Evolutionary conservation across 92 coral and sea anemone genomes (phyloP).

Genomic region (Siderastrea siderea): DNA sequence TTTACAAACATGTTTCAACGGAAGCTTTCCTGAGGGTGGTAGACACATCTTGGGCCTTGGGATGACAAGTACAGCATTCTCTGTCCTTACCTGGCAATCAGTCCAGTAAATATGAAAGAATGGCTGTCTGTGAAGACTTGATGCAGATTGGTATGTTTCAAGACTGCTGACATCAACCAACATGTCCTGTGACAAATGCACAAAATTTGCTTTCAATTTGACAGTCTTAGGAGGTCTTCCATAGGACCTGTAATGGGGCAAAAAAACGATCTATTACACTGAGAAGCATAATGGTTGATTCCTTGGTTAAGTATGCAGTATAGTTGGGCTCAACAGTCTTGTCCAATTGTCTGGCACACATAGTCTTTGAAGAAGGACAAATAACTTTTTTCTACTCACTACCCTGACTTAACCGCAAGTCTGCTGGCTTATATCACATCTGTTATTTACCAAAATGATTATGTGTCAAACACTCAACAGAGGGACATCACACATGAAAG

Average conservation of each 20-base stretch:
- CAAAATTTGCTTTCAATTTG: slow-evolving; percentile 83
- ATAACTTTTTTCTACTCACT: too few relatives aligned
- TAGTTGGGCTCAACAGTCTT: too few relatives aligned
- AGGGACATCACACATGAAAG: too few relatives aligned
- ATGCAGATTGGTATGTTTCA: slow-evolving; percentile 84
- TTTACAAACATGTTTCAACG: too few relatives aligned
- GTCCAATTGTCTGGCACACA: too few relatives aligned
- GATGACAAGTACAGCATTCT: neutral
- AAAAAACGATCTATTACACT: neutral
- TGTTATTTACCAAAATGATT: too few relatives aligned
- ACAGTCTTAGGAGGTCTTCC: slow-evolving; percentile 97
- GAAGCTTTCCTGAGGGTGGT: too few relatives aligned
- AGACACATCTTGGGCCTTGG: neutral
- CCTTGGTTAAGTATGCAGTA: neutral
- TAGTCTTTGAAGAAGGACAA: too few relatives aligned
- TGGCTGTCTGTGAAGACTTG: slow-evolving; percentile 93
- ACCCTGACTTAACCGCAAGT: too few relatives aligned
- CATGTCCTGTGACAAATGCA: slow-evolving; percentile 81
- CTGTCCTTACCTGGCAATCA: slow-evolving; percentile 87
- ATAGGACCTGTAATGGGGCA: slow-evolving; percentile 77
- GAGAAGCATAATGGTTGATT: neutral
- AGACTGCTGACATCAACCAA: slow-evolving; percentile 58
- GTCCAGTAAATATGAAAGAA: slow-evolving; percentile 97
- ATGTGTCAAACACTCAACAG: too few relatives aligned
- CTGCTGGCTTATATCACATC: too few relatives aligned